These are phyloP conservation scores for Gisinianus flammeolus DNA, from an alignment of 2,888 invertebrate species.

Conservation along the genomic window DNA sequence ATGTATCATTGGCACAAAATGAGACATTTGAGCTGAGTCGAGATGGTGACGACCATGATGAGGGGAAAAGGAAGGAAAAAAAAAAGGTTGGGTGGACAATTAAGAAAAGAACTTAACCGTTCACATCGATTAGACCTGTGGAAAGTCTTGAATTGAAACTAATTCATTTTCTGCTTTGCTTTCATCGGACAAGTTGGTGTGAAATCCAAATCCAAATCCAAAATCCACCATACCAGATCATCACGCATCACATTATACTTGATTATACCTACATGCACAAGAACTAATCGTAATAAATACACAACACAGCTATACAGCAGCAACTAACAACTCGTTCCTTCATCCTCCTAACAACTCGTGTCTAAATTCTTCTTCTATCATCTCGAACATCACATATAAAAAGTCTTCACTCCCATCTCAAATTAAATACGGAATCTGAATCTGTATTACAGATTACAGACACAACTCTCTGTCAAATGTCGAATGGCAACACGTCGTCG, in stretches of 20 bases:
- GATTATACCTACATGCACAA: not conserved
- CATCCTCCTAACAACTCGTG: no score
- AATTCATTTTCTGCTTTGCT: not conserved
- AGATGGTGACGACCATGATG: not conserved
- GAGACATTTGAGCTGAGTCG: not conserved
- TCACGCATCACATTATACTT: not conserved
- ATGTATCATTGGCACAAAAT: slow-evolving; percentile 1
- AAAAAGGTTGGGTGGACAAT: not conserved
- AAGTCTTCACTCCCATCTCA: not conserved
- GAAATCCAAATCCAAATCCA: not conserved
- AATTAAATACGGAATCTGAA: no score
- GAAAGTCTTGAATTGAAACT: slow-evolving; percentile 10
- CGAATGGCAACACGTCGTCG: no score
- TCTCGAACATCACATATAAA: no score
- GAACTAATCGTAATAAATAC: not conserved
- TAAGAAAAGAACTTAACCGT: slow-evolving; percentile 1
- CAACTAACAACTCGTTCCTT: no score
- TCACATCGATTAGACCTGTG: slow-evolving; percentile 6
- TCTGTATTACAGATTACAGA: no score
- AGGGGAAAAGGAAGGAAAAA: not conserved
- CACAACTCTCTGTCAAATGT: no score
- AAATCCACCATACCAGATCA: not conserved
- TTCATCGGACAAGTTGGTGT: not conserved
- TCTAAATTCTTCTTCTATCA: no score
- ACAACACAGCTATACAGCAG: no score